Evolutionary conservation across 1,140 invertebrate genomes (phyloP).

Genomic region (Drosophila miranda): DNA sequence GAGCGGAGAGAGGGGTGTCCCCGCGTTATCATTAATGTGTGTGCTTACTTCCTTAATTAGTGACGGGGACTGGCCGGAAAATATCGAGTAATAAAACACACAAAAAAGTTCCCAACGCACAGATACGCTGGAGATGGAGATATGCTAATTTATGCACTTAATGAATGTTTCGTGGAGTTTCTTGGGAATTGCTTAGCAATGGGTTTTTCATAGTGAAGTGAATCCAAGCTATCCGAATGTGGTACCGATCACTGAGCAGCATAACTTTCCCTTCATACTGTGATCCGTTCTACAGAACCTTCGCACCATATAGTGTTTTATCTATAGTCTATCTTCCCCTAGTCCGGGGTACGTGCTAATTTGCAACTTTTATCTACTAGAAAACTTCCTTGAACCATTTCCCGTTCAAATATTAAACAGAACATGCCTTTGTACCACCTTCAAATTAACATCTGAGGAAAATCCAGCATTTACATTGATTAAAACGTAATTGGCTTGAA

Average conservation of each 20-base stretch:
- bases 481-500: constrained; percentile 26
- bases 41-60: constrained; percentile 54
- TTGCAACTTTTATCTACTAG: too few relatives aligned
- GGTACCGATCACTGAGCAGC: too few relatives aligned
- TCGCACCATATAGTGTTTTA: too few relatives aligned
- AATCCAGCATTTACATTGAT: not conserved
- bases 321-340: too few relatives aligned
- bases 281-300: too few relatives aligned
- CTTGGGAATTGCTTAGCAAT: constrained; percentile 4
- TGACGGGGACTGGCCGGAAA: constrained; percentile 15
- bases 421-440: too few relatives aligned
- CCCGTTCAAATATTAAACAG: too few relatives aligned
- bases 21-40: constrained; percentile 48
- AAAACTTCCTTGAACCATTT: too few relatives aligned
- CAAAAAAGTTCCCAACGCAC: not conserved
- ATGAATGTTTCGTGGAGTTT: constrained; percentile 34
- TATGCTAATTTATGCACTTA: constrained; percentile 43
- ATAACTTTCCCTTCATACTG: too few relatives aligned
- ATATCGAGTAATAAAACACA: constrained; percentile 36
- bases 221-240: too few relatives aligned
- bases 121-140: constrained; percentile 2
- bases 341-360: too few relatives aligned
- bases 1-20: constrained; percentile 9
- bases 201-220: not conserved
- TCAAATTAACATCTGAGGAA: too few relatives aligned